Evolutionary conservation across 1,140 invertebrate species (phyloP), one percentile per base, ranked within the genome.

Genomic region (Brachionus rotundiformis): DNA sequence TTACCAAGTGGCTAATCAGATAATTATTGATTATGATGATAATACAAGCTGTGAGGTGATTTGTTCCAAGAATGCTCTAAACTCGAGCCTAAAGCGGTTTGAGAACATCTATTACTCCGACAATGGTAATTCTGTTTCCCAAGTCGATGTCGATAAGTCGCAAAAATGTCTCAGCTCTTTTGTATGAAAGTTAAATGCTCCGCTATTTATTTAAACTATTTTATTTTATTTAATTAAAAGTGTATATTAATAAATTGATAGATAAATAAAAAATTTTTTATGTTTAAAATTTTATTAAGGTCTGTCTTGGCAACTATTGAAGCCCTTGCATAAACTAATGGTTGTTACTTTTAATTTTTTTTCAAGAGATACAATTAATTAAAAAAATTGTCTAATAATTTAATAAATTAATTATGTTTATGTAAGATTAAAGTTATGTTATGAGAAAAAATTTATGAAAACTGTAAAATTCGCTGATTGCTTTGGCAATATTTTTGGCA

Each of bases 1-100:
- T n/a, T 73, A 73, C 36, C 68, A 73, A 73, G 68, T 73, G 36
- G 68, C 68, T 44, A 73, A 73, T 73, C 68, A 73, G 25, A 73
- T 73, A 8, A 73, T 73, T 44, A 73, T 73, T 19, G 68, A 73
- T 44, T 73, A 73, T 73, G 68, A 73, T 44, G 68, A 73, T 29
- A 73, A 73, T n/a, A 73, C 68, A 3, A 44, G 10, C 1, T 41
- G 36, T 73, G 68, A 73, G 25, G 68, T 73, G 4, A 6, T 44
- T 13, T 44, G 8, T 10, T 36, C 16, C 31, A 68, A 68, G 13
- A 73, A 44, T 44, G n/a, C 19, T 5, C 41, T 73, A 2, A 73
- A 44, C n/a, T 25, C n/a, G 8, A 73, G 68, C 44, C n/a, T 73
- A 11, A 73, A 73, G 19, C 36, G 68, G 7, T 73, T 73, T 44